phyloP scores from a whole-genome alignment of 2,113 vertebrate species.

The Carlito syrichta region DNA sequence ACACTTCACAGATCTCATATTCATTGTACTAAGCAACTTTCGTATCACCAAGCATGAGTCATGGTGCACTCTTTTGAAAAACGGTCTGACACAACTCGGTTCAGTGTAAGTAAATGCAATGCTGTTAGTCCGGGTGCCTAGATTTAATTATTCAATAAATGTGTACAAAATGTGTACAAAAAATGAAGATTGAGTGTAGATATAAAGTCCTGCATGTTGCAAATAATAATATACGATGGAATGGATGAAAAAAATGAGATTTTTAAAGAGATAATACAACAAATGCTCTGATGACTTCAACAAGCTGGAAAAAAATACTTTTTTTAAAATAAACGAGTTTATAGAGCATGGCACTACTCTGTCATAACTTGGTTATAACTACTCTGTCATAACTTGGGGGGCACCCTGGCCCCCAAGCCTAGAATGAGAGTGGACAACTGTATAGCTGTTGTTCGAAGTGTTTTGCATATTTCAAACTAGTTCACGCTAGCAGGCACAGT shows the following conservation, averaged over 20 bases:
- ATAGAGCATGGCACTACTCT: neutral
- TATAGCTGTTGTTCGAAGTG: neutral
- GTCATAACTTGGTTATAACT: neutral
- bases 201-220: neutral
- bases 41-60: neutral
- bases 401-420: neutral
- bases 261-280: neutral
- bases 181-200: neutral
- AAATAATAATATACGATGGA: neutral
- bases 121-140: neutral
- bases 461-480: neutral
- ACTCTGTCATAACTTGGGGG: too few relatives aligned
- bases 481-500: neutral
- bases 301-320: neutral
- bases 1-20: neutral
- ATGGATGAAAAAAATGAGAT: neutral
- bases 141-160: neutral
- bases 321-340: neutral
- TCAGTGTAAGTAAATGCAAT: neutral
- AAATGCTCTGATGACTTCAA: neutral
- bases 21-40: neutral
- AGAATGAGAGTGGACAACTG: neutral
- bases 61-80: neutral
- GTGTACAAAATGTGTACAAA: neutral
- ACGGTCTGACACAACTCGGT: neutral